Conservation (phyloP, 1,140 invertebrate genomes). For the Ganaspis sp. region DNA sequence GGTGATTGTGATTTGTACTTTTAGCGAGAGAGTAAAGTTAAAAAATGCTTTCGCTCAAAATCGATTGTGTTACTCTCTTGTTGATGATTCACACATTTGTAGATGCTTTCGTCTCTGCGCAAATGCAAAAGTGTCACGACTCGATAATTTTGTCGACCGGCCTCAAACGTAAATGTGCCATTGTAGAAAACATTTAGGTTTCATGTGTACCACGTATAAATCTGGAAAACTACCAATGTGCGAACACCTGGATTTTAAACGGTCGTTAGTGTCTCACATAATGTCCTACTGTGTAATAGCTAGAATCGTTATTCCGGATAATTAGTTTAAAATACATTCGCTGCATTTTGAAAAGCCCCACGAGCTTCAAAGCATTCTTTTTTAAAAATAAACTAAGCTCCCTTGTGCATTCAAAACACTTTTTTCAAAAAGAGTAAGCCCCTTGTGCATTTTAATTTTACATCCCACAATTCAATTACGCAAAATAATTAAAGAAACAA, state of each 20-base stretch:
- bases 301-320: conserved; percentile 19
- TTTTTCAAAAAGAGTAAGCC: too few relatives aligned
- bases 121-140: conserved; percentile 12
- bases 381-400: neutral
- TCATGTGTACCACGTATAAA: conserved; percentile 9
- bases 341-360: conserved; percentile 32
- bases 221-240: conserved; percentile 9
- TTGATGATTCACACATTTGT: conserved; percentile 4
- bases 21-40: neutral
- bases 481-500: too few relatives aligned
- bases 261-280: conserved; percentile 37
- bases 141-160: conserved; percentile 15
- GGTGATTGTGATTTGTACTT: neutral
- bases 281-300: conserved; percentile 4
- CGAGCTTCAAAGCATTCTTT: neutral
- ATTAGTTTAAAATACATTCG: conserved; percentile 21
- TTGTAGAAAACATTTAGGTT: neutral
- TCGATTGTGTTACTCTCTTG: neutral
- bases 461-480: too few relatives aligned
- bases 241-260: conserved; percentile 26
- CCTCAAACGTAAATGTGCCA: conserved; percentile 8
- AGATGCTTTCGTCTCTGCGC: conserved; percentile 3
- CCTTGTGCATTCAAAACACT: neutral
- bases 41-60: neutral
- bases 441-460: neutral